Base-by-base conservation (phyloP, 1,140 invertebrate genomes). In the Ips nitidus region DNA sequence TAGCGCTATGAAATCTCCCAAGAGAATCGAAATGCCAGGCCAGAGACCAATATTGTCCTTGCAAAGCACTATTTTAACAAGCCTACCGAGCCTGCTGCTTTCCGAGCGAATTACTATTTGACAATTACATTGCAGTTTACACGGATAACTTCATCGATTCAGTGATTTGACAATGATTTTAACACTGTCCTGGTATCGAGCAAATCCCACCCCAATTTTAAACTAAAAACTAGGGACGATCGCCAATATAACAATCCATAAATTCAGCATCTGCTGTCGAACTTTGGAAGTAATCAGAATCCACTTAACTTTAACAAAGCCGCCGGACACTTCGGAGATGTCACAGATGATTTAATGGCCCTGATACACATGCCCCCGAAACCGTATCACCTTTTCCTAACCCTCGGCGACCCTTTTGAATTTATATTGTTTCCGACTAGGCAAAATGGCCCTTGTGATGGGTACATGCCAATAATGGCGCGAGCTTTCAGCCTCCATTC, bases 271-370 rank as follows among this genome's bases (percentile, higher is more conserved):
- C 71, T 72, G 71, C 59, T 70, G 62, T 55, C 52, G 59, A 59
- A 72, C 65, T 68, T 63, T 69, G 36, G 36, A 64, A 73, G 55
- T 64, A 66, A 73, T 71, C 71, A 73, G 70, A 67, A 73, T 73
- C 71, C 71, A 73, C 73, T 73, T 73, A 75, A 73, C 8, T 72
- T 71, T 67, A 66, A 75, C 74, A 75, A 75, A 71, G 63, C 53
- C 47, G 59, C 39, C 63, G 62, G 64, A 56, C 69, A 73, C 64
- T 73, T 73, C 67, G 57, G 68, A 66, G 52, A 63, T 63, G 72
- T 73, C 72, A 71, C 71, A 73, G 36, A 73, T 73, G 72, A 73
- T 73, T 73, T 73, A 73, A 57, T 41, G 41, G 58, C 3, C 50
- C 40, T 52, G 5, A 42, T 50, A 60, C 52, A 70, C 71, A 67